phyloP scores from a whole-genome alignment of 2,113 vertebrate genomes.

The Dunckerocampus dactyliophorus region DNA sequence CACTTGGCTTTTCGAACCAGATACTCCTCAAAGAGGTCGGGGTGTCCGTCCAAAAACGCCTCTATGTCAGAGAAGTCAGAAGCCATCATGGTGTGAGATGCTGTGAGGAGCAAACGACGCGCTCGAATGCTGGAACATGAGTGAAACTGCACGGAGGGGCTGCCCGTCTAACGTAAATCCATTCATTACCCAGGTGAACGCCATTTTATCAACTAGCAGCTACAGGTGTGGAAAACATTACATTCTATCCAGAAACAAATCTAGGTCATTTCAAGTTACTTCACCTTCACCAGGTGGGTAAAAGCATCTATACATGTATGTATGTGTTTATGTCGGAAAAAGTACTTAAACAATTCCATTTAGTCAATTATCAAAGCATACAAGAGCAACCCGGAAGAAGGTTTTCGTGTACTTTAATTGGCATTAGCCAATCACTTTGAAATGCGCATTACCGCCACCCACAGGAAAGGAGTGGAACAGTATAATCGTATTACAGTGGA shows the following conservation, averaged over 20 bases:
- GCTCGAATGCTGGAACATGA: slow-evolving; percentile 17
- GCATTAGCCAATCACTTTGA: background rate
- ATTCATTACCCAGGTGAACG: slow-evolving; percentile 7
- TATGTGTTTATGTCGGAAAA: background rate
- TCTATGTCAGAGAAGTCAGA: slow-evolving; percentile 76
- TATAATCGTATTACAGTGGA: too few species aligned
- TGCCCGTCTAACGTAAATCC: slow-evolving; percentile 22
- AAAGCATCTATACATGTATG: too few species aligned
- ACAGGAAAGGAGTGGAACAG: background rate
- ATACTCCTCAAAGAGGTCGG: slow-evolving; percentile 77
- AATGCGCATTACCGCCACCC: background rate
- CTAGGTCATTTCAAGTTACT: too few species aligned
- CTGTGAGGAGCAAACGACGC: slow-evolving; percentile 13
- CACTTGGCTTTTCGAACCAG: slow-evolving; percentile 70
- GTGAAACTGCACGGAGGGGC: slow-evolving; percentile 27
- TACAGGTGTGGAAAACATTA: slow-evolving; percentile 32
- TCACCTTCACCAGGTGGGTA: too few species aligned
- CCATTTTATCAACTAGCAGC: slow-evolving; percentile 8
- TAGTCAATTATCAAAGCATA: background rate
- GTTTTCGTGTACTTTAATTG: background rate
- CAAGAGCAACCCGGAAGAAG: background rate
- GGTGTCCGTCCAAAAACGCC: slow-evolving; percentile 76
- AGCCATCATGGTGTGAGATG: slow-evolving; percentile 61
- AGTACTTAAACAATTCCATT: background rate
- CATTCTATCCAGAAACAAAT: slow-evolving; percentile 26